Evolutionary conservation across 2,113 vertebrate species (phyloP).

Genomic region (Neomonachus schauinslandi): DNA sequence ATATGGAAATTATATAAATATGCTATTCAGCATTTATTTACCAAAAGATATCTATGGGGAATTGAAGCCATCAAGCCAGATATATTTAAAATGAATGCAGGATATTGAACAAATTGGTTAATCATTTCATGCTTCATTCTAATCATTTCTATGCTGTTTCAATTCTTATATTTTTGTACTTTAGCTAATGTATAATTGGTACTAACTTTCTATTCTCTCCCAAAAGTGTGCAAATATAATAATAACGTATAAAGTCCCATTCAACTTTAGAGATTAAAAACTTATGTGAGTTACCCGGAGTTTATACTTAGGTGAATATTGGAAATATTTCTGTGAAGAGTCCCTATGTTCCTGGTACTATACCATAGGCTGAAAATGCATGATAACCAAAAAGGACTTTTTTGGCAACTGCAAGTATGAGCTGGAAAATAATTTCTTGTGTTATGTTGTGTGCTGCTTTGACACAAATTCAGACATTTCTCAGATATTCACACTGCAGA

Average conservation of each 20-base stretch:
- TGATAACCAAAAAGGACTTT: background rate
- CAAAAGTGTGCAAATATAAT: background rate
- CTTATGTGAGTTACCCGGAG: conserved; percentile 24
- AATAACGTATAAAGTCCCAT: background rate
- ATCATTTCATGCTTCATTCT: background rate
- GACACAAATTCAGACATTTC: background rate
- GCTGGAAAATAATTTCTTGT: background rate
- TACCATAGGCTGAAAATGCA: conserved; percentile 32
- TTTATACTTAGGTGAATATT: conserved; percentile 70
- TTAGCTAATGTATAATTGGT: background rate
- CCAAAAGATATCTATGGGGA: background rate
- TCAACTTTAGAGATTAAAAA: background rate
- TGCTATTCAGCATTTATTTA: background rate
- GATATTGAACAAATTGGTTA: background rate
- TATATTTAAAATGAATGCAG: background rate
- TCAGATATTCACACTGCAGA: background rate
- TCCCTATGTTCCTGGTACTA: background rate
- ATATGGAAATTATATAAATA: background rate
- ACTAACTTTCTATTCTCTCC: background rate
- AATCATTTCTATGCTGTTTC: background rate
- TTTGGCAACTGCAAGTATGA: conserved; percentile 37
- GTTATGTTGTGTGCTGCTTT: background rate
- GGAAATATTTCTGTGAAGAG: conserved; percentile 68
- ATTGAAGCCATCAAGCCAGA: background rate
- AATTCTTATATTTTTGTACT: background rate